A percentile compares a stretch with the other conserved stretches of the same genome.
Evolutionary conservation across 2,113 vertebrate species (phyloP).

Genomic region (Myotis yumanensis): DNA sequence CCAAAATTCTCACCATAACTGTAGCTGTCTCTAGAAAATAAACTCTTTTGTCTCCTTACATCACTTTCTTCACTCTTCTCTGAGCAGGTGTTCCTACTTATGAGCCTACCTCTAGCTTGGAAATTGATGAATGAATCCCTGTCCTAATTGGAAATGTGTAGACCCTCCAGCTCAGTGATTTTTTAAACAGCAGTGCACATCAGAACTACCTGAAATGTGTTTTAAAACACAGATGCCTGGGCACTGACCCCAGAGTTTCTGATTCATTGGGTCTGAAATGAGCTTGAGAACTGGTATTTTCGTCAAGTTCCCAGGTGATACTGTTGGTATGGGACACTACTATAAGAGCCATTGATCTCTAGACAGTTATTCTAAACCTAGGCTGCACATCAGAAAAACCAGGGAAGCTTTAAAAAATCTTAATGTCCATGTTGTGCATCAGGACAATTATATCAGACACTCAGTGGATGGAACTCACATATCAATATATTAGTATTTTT

Average conservation of each 20-base stretch:
- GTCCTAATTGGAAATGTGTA: neutral
- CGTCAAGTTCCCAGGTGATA: neutral
- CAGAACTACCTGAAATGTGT: neutral
- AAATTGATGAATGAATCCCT: neutral
- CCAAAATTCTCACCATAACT: neutral
- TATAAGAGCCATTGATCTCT: neutral
- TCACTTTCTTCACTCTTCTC: neutral
- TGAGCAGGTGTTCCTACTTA: neutral
- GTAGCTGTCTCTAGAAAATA: neutral
- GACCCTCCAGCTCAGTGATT: neutral
- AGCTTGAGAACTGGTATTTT: neutral
- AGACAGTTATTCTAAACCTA: neutral
- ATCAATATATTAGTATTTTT: neutral
- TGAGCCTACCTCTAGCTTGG: neutral
- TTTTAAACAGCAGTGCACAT: neutral
- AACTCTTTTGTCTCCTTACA: neutral
- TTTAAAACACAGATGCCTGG: neutral
- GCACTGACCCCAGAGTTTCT: neutral
- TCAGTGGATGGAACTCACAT: neutral
- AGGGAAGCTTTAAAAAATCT: neutral
- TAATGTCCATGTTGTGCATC: neutral
- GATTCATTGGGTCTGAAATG: neutral
- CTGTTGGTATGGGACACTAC: neutral
- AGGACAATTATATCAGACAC: neutral
- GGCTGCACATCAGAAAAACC: neutral